Conservation (phyloP, 2,113 vertebrate genomes). For the Callaeas wilsoni region DNA sequence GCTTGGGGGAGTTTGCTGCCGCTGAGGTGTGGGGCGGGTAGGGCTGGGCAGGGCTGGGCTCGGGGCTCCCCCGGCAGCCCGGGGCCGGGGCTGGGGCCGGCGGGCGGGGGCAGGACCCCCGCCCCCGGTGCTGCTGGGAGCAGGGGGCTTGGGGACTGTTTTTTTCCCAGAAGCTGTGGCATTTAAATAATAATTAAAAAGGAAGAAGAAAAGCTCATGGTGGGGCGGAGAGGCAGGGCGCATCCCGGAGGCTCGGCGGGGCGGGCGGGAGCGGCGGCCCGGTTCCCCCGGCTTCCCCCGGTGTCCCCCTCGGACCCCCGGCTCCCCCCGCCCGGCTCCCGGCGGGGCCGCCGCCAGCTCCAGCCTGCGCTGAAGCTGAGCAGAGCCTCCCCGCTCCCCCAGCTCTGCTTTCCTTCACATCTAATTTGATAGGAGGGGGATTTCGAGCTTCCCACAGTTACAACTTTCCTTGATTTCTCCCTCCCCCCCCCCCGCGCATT, state of each 20-base stretch:
- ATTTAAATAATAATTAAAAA: not conserved
- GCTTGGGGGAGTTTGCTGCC: not conserved
- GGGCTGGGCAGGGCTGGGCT: not conserved
- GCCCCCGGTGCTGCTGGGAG: not conserved
- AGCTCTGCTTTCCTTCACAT: slow-evolving; percentile 56
- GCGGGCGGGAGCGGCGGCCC: not conserved
- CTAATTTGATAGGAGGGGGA: slow-evolving; percentile 50
- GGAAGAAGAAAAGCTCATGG: not conserved
- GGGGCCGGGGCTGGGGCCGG: not conserved
- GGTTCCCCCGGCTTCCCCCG: not conserved
- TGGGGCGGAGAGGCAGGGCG: not conserved
- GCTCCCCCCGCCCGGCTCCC: not conserved
- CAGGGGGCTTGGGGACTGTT: not conserved
- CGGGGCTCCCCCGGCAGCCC: not conserved
- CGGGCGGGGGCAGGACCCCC: not conserved
- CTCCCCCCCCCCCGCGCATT: not conserved
- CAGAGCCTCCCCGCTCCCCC: slow-evolving; percentile 31
- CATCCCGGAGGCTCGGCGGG: not conserved
- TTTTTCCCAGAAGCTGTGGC: not conserved
- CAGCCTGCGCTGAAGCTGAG: slow-evolving; percentile 26
- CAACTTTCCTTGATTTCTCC: slow-evolving; percentile 54
- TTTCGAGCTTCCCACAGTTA: slow-evolving; percentile 39
- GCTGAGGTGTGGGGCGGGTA: not conserved
- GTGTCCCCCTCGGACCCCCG: not conserved
- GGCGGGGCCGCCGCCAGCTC: not conserved